phyloP scores from a whole-genome alignment of 2,888 invertebrate species.

The Caenorhabditis wallacei region DNA sequence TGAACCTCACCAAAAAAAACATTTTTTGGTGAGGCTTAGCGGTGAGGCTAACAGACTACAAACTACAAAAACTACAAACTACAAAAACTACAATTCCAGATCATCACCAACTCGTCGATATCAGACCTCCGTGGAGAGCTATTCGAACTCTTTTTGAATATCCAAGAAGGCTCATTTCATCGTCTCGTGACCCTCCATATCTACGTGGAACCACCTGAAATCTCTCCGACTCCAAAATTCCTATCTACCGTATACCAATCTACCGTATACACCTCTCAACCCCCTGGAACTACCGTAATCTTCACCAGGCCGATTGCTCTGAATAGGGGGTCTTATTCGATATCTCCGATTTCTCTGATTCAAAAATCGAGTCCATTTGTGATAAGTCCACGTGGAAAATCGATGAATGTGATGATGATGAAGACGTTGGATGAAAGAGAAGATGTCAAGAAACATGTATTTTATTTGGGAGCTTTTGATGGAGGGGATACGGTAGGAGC shows the following conservation, averaged over 20 bases:
- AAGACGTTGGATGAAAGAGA: constrained; percentile 12
- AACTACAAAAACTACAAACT: constrained; percentile 26
- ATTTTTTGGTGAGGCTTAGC: neutral
- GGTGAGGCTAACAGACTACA: no score
- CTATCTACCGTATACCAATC: constrained; percentile 24
- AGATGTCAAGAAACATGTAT: constrained; percentile 17
- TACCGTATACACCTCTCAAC: constrained; percentile 29
- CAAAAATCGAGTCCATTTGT: constrained; percentile 20
- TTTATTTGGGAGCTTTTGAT: constrained; percentile 43
- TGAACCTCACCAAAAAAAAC: neutral
- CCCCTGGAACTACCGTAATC: constrained; percentile 21
- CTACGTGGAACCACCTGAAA: constrained; percentile 43
- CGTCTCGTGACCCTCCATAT: constrained; percentile 51
- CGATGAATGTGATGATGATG: constrained; percentile 22
- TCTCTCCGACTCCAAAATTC: neutral
- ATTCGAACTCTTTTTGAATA: constrained; percentile 52
- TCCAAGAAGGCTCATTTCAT: constrained; percentile 40
- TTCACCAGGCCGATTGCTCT: constrained; percentile 32
- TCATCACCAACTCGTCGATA: constrained; percentile 41
- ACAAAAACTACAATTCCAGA: constrained; percentile 23
- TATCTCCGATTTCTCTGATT: constrained; percentile 39
- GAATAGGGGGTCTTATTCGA: constrained; percentile 1
- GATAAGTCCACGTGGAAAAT: constrained; percentile 8
- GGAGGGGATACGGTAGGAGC: constrained; percentile 18
- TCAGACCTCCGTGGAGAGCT: constrained; percentile 49